These are phyloP conservation scores for Isichthys henryi DNA, from an alignment of 2,113 vertebrate genomes.

Conservation along the genomic window DNA sequence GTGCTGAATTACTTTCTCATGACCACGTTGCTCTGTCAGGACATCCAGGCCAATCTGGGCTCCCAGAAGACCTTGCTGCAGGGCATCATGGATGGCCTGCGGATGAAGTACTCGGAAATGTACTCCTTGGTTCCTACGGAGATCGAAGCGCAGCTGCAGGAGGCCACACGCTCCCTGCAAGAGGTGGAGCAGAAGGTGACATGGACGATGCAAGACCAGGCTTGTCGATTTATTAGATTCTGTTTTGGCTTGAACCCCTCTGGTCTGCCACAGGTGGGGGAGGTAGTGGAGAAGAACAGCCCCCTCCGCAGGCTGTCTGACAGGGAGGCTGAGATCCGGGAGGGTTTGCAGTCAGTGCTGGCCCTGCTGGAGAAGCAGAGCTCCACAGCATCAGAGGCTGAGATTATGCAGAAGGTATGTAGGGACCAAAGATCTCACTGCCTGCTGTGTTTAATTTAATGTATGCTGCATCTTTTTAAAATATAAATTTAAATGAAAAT, in stretches of 20 bases:
- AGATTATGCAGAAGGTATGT: slow-evolving; percentile 78
- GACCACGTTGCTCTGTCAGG: slow-evolving; percentile 51
- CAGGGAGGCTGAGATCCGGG: slow-evolving; percentile 69
- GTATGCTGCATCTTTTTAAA: background rate
- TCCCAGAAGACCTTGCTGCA: slow-evolving; percentile 68
- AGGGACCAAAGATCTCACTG: background rate
- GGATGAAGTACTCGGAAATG: slow-evolving; percentile 71
- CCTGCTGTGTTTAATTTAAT: background rate
- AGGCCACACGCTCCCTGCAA: slow-evolving; percentile 63
- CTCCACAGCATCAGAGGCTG: slow-evolving; percentile 64
- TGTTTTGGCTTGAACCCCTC: background rate
- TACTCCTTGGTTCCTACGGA: slow-evolving; percentile 67
- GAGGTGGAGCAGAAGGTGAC: slow-evolving; percentile 77
- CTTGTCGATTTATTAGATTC: background rate
- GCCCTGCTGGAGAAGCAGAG: slow-evolving; percentile 68
- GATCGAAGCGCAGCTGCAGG: slow-evolving; percentile 60
- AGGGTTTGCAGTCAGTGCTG: slow-evolving; percentile 70
- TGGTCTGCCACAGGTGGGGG: slow-evolving; percentile 56
- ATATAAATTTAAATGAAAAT: background rate
- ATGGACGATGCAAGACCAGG: background rate
- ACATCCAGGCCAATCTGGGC: slow-evolving; percentile 59
- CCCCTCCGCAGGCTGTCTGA: slow-evolving; percentile 63
- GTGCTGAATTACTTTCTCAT: background rate
- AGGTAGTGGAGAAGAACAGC: slow-evolving; percentile 63
- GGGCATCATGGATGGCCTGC: slow-evolving; percentile 67